Evolutionary conservation across 2,113 vertebrate species (phyloP), one percentile per base, ranked within the genome.

Genomic region (Pelmatolapia mariae): DNA sequence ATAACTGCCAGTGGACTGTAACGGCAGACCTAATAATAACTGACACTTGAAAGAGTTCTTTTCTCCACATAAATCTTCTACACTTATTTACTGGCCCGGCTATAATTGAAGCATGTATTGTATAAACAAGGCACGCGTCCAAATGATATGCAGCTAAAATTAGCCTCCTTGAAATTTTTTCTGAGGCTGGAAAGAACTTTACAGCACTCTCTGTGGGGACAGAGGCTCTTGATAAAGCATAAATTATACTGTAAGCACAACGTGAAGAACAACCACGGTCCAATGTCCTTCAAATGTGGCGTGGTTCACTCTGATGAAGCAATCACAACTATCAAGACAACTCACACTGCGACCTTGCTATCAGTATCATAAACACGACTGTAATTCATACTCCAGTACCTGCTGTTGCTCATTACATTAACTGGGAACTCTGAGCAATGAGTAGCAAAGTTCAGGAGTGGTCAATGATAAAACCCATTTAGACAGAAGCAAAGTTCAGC

Each of bases 391-490:
- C 66, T 66, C 57, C 38, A 50, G 87, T 52, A 71, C 61, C 68
- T 86, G 50, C 38, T 79, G 88, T 76, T 66, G 80, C 85, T 47
- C 36, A 31, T 87, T 82, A 80, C 76, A 57, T 54, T 79, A 81
- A 85, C 90, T 61, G 59, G 86, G 38, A 93, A 89, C 89, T 78
- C 50, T 9, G 29, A 57, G 80, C 43, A 40, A 57, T 54, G 19
- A 76, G 94, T 94, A 89, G 88, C 94, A 96, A 96, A 95, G 96
- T 96, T 95, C 95, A 96, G 84, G 86, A 57, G 80, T 82, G 76
- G 94, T 93, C 91, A 95, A 94, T 95, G 94, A 96, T 96, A 95
- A 95, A 96, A 95, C 95, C 82, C 88, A 87, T 92, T 93, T 66
- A 85, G 85, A 84, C 66, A 38, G 92, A 95, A 93, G 90, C 94